These are phyloP conservation scores for Meta bourneti DNA, from an alignment of 2,888 invertebrate genomes.

Conservation along the genomic window DNA sequence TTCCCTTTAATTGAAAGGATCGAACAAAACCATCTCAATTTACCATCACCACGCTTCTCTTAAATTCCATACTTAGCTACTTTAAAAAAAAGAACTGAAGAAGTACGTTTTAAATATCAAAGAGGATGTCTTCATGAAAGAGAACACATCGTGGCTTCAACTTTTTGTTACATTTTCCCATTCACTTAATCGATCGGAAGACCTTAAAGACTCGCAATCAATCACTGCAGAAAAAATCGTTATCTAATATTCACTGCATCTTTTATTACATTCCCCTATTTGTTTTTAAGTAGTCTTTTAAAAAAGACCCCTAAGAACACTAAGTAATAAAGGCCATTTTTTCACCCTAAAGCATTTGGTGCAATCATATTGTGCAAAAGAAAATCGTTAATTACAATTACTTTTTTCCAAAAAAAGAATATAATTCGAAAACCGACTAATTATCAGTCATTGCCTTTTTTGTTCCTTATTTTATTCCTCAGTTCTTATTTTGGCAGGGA, in stretches of 20 bases:
- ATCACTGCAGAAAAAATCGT: conserved; percentile 42
- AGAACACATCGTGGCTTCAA: not conserved
- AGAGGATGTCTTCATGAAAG: not conserved
- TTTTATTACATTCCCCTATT: conserved; percentile 53
- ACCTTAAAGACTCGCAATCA: conserved; percentile 33
- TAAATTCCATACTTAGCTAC: too few relatives aligned
- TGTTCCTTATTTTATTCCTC: conserved; percentile 25
- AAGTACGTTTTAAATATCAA: conserved; percentile 10
- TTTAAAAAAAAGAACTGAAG: too few relatives aligned
- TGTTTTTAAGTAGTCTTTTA: conserved; percentile 41
- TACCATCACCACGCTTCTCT: too few relatives aligned
- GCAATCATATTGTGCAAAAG: conserved; percentile 64
- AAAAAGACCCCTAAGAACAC: conserved; percentile 33
- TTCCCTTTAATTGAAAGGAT: too few relatives aligned
- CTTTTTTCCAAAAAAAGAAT: conserved; percentile 51
- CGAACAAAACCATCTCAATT: too few relatives aligned
- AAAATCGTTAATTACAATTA: conserved; percentile 74
- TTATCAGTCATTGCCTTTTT: conserved; percentile 45
- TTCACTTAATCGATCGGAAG: conserved; percentile 15
- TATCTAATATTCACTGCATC: conserved; percentile 37
- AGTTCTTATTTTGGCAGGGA: conserved; percentile 6
- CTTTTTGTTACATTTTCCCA: not conserved
- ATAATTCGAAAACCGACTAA: conserved; percentile 62
- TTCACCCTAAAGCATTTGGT: conserved; percentile 10
- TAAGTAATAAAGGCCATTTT: conserved; percentile 44